phyloP scores from a whole-genome alignment of 2,888 invertebrate genomes.

The Drosophila neonasuta region DNA sequence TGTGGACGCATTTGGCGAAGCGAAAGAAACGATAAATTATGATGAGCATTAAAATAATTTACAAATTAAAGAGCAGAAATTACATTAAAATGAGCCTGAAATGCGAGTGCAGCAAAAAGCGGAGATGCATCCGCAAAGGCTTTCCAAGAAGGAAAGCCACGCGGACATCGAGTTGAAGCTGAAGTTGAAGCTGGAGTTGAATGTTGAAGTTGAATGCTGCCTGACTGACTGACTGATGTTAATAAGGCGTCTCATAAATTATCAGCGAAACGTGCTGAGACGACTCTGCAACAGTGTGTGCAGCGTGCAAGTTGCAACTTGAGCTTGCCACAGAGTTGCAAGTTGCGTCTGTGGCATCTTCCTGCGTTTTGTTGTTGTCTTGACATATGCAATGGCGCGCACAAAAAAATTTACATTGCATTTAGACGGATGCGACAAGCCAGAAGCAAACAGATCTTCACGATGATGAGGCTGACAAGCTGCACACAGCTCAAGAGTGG shows the following conservation, averaged over 20 bases:
- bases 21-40: conserved; percentile 56
- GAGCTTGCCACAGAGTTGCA: conserved; percentile 20
- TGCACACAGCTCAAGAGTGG: conserved; percentile 9
- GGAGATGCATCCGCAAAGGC: conserved; percentile 62
- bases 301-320: conserved; percentile 24
- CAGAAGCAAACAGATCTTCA: conserved; percentile 35
- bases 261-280: conserved; percentile 71
- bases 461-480: conserved; percentile 29
- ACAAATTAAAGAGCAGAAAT: conserved; percentile 77
- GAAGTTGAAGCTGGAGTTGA: conserved; percentile 23
- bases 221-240: conserved; percentile 69
- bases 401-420: conserved; percentile 78
- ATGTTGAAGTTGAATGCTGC: conserved; percentile 17
- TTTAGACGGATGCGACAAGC: conserved; percentile 69
- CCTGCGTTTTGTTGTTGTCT: conserved; percentile 57
- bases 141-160: conserved; percentile 69
- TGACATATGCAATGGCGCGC: conserved; percentile 71
- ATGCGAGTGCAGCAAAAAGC: conserved; percentile 39
- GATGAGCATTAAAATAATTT: conserved; percentile 77
- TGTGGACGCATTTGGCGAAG: background rate
- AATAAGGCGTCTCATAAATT: conserved; percentile 80
- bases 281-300: conserved; percentile 7
- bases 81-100: conserved; percentile 67
- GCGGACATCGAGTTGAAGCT: conserved; percentile 26
- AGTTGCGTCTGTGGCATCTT: conserved; percentile 14